Percentiles rank a stretch among this genome's conserved stretches.
These are phyloP conservation scores for Drosophila suboccidentalis DNA, from an alignment of 2,888 invertebrate genomes.

Conservation along the genomic window DNA sequence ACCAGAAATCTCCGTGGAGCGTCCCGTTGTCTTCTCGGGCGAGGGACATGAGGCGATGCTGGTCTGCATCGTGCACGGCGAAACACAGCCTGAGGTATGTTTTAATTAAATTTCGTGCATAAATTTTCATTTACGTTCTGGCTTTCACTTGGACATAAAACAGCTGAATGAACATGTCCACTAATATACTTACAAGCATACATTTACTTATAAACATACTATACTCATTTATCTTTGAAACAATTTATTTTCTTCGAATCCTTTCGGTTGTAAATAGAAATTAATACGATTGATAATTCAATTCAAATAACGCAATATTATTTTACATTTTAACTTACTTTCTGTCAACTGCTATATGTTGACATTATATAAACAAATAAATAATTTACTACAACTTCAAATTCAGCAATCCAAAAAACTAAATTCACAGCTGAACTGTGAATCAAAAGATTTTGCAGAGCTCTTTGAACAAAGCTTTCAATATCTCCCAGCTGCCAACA, in stretches of 20 bases:
- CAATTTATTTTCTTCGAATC: too few species aligned
- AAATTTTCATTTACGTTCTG: constrained; percentile 71
- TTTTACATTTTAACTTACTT: too few species aligned
- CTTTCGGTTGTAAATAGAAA: too few species aligned
- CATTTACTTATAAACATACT: constrained; percentile 24
- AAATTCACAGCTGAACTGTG: background rate
- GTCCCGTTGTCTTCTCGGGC: constrained; percentile 89
- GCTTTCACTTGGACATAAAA: constrained; percentile 63
- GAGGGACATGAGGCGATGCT: constrained; percentile 89
- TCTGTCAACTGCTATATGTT: too few species aligned
- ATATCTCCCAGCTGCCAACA: constrained; percentile 29
- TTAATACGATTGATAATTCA: too few species aligned
- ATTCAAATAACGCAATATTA: too few species aligned
- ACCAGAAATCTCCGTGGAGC: constrained; percentile 87
- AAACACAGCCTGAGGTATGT: constrained; percentile 89
- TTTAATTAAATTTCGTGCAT: constrained; percentile 72
- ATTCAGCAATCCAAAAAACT: background rate
- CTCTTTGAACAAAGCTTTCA: constrained; percentile 11
- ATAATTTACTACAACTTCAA: background rate
- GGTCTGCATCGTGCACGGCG: constrained; percentile 90
- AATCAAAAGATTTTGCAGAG: background rate
- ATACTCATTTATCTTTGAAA: constrained; percentile 20
- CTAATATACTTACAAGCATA: constrained; percentile 40
- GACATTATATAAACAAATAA: too few species aligned
- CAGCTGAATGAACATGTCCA: constrained; percentile 45